Percentiles rank a stretch among this genome's conserved stretches.
Evolutionary conservation across 1,140 invertebrate genomes (phyloP).

Genomic region (Aphaenogaster ashmeadi): DNA sequence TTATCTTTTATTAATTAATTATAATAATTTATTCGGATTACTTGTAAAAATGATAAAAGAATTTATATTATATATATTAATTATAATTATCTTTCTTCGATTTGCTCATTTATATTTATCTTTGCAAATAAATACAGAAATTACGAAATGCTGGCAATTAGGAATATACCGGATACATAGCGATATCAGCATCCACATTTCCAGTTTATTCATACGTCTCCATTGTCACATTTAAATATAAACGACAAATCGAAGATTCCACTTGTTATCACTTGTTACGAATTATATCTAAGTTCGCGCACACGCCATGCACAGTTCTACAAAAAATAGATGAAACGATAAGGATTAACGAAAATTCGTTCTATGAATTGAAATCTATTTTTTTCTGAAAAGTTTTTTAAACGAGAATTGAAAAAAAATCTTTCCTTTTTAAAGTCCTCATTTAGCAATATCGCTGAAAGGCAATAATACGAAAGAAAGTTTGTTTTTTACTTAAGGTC

Average conservation of each 20-base stretch:
- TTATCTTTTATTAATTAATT: background rate
- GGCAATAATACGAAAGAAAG: background rate
- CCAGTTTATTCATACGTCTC: background rate
- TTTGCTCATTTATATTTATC: background rate
- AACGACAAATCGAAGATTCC: slow-evolving; percentile 3
- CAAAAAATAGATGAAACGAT: background rate
- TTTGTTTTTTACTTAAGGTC: background rate
- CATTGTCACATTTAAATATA: slow-evolving; percentile 9
- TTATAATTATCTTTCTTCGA: background rate
- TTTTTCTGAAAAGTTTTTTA: background rate
- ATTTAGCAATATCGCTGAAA: background rate
- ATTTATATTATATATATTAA: slow-evolving; percentile 6
- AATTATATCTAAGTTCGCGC: slow-evolving; percentile 19
- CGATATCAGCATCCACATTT: background rate
- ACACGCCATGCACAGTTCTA: background rate
- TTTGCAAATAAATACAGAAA: background rate
- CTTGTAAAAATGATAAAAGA: background rate
- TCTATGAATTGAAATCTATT: background rate
- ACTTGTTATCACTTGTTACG: slow-evolving; percentile 23
- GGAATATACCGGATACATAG: background rate
- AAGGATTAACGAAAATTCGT: slow-evolving; percentile 2
- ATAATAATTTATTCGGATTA: background rate
- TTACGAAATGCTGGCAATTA: background rate
- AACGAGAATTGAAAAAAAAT: background rate
- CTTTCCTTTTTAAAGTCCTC: background rate